Evolutionary conservation across 2,113 vertebrate species (phyloP).

Genomic region (Perca schrenkii): DNA sequence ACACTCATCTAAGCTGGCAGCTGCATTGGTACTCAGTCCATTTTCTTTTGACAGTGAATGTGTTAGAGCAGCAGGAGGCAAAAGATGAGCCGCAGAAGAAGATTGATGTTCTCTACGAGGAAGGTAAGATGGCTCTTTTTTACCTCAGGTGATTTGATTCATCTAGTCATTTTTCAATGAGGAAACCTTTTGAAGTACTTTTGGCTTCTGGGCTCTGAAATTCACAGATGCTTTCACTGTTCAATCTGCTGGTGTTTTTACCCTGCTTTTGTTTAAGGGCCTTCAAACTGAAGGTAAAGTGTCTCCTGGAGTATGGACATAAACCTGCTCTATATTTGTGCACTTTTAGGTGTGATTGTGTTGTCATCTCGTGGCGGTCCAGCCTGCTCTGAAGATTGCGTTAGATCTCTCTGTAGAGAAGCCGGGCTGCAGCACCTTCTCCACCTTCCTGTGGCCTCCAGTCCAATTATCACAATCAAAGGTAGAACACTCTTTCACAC

Average conservation of each 20-base stretch:
- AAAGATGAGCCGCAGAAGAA: neutral
- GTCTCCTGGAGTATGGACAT: neutral
- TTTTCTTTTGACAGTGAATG: slow-evolving; percentile 26
- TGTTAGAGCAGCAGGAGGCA: slow-evolving; percentile 15
- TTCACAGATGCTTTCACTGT: neutral
- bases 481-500: slow-evolving; percentile 2
- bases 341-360: slow-evolving; percentile 39
- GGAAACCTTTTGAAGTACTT: neutral
- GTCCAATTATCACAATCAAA: neutral
- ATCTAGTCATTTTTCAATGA: neutral
- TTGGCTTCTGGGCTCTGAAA: neutral
- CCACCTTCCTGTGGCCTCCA: neutral
- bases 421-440: neutral
- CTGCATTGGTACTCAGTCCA: neutral
- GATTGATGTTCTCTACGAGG: slow-evolving; percentile 18
- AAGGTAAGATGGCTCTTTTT: slow-evolving; percentile 35
- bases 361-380: neutral
- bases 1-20: neutral
- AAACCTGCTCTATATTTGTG: neutral
- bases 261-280: neutral
- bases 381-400: neutral
- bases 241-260: neutral
- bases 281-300: neutral
- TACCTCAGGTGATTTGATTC: neutral
- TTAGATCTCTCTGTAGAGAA: slow-evolving; percentile 9